Base-by-base conservation (phyloP, 2,888 invertebrate species). In the Conchocele bisecta region DNA sequence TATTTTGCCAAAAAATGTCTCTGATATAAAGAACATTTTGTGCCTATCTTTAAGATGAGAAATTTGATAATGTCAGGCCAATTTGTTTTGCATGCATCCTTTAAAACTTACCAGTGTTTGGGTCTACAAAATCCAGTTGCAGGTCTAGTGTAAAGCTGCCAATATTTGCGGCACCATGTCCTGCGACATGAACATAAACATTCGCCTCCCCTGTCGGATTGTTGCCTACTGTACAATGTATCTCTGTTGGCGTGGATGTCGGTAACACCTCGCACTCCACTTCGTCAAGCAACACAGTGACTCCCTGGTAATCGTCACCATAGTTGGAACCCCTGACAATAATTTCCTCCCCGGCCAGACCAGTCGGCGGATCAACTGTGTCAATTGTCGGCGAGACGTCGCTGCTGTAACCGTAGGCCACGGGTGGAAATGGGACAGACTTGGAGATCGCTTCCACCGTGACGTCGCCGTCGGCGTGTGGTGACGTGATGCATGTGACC, bases 401-500 rank as follows among this genome's bases (percentile, higher is more conserved):
- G 2, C 77, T 50, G 1, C 50, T 33, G 44, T 81, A 85, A 15
- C 50, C 60, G 60, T 75, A 86, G 11, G 70, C 72, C 28, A 70
- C 65, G 24, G 65, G 15, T 5, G 75, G 51, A 46, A 80, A 86
- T 1, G 71, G 42, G 2, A 61, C 67, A 24, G 75, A 68, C 46
- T 82, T 84, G 1, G 84, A 82, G 3, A 72, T 78, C 9, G 86
- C 80, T 9, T 39, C 58, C 7, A 84, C 74, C 33, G 46, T 42
- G 9, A 73, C 79, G 7, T 66, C 51, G 3, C 76, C 84, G 4
- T 73, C 75, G 2, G 74, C 67, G 48, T 81, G 77, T 11, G 75
- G 71, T 6, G 74, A 57, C 3, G 83, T 86, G 24, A 59, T 28
- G 58, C 83, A 86, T 7, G 70, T 66, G 3, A 86, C 69, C 22